A percentile compares a stretch with the other conserved stretches of the same genome.
phyloP scores from a whole-genome alignment of 1,140 invertebrate genomes.

The Medauroidea extradentata region DNA sequence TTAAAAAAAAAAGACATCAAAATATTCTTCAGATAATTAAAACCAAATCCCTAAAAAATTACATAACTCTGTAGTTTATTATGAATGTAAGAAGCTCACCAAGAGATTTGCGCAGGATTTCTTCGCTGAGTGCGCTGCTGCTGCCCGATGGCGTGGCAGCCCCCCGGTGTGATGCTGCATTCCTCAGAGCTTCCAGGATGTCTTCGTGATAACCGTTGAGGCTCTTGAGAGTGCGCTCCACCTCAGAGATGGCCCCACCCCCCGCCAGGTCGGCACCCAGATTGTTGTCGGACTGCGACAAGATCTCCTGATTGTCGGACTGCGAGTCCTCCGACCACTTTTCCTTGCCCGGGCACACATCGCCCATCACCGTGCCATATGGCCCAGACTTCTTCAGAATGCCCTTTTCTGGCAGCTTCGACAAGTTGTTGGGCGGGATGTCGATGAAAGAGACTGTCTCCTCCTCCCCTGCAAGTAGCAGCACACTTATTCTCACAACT shows the following conservation, averaged over 20 bases:
- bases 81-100: too few relatives aligned
- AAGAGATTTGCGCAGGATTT: constrained; percentile 57
- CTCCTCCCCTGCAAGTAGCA: constrained; percentile 54
- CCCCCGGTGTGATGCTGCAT: constrained; percentile 68
- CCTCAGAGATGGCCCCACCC: constrained; percentile 46
- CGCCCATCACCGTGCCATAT: constrained; percentile 65
- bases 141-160: constrained; percentile 55
- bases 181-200: constrained; percentile 80
- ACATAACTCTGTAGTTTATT: too few relatives aligned
- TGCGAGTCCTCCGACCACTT: constrained; percentile 67
- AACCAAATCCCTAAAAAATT: too few relatives aligned
- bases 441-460: constrained; percentile 78
- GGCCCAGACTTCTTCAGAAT: constrained; percentile 77
- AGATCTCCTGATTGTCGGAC: constrained; percentile 64
- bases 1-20: too few relatives aligned
- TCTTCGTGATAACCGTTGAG: constrained; percentile 91
- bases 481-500: too few relatives aligned
- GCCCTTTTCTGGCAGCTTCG: constrained; percentile 76
- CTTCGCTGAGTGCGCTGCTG: constrained; percentile 54
- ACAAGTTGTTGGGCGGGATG: constrained; percentile 66
- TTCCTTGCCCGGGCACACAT: constrained; percentile 44
- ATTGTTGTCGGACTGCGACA: constrained; percentile 62
- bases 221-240: constrained; percentile 77
- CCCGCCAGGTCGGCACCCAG: constrained; percentile 32
- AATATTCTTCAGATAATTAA: too few relatives aligned